Percentiles rank a stretch among this genome's conserved stretches.
These are phyloP conservation scores for Philopedon plagiatum DNA, from an alignment of 2,888 invertebrate species.

Conservation along the genomic window DNA sequence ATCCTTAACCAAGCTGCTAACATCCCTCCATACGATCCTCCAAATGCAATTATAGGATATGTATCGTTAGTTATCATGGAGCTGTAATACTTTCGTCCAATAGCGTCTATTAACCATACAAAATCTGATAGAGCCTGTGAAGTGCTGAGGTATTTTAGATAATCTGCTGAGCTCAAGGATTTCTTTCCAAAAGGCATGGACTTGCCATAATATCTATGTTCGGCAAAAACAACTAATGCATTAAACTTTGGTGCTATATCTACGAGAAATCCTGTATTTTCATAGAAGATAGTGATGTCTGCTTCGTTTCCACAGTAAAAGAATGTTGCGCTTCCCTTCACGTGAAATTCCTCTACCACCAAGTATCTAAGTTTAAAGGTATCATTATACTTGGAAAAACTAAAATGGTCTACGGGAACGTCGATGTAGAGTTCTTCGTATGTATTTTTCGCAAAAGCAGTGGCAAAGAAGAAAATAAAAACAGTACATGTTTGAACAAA, in stretches of 20 bases:
- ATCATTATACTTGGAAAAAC: conserved; percentile 75
- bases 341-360: conserved; percentile 82
- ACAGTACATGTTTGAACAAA: background rate
- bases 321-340: conserved; percentile 85
- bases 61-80: conserved; percentile 62
- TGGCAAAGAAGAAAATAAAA: background rate
- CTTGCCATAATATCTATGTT: conserved; percentile 95
- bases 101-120: conserved; percentile 80
- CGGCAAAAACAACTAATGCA: conserved; percentile 91
- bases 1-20: conserved; percentile 95
- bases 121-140: conserved; percentile 96
- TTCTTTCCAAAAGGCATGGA: conserved; percentile 90
- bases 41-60: conserved; percentile 84
- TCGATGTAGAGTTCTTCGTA: conserved; percentile 66
- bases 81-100: conserved; percentile 66
- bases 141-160: conserved; percentile 87
- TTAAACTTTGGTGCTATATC: conserved; percentile 86
- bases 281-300: conserved; percentile 87
- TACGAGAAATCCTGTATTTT: conserved; percentile 96
- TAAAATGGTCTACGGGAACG: conserved; percentile 89
- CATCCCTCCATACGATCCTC: conserved; percentile 98
- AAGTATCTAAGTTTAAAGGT: conserved; percentile 87
- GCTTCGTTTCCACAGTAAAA: conserved; percentile 98
- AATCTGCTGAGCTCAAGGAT: conserved; percentile 75
- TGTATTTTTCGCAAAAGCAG: conserved; percentile 44